Base-by-base conservation (phyloP, 92 coral and sea anemone species). In the Palythoa caribaeorum region DNA sequence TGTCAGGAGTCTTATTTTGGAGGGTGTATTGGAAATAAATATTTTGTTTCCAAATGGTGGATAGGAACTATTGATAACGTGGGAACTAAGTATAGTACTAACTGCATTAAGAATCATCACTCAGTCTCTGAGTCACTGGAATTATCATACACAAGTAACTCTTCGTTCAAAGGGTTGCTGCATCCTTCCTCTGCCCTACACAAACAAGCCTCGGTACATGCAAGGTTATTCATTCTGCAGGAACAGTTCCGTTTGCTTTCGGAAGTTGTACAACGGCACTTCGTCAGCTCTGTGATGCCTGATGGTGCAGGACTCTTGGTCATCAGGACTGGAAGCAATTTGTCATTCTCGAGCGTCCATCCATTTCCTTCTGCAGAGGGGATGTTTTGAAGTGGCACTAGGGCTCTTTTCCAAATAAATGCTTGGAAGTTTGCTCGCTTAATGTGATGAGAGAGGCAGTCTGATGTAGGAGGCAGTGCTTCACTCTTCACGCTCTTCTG, bases 141-240 rank as follows among this genome's bases (percentile, higher is more conserved):
- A 53, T 76, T 83, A 68, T 89, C 81, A 39, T 10, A 76, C 54
- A 7, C 87, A 83, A 83, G 66, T 68, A 53, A 65, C 77, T 52
- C 72, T 52, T 35, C 90, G 79, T 87, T 87, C 89, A 51, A 36
- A 44, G 77, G 81, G 66, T 71, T 86, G 73, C 36, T 53, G 90
- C 90, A 79, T 79, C 53, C 74, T 66, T 89, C 92, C 6, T 60
- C 90, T 38, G 89, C 89, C 78, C 84, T 92, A 87, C 94, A 92
- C 81, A 77, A 53, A 21, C 94, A 86, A 76, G 94, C 94, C 79
- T 89, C 95, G 1, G 93, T 92, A 71, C 93, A 92, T 6, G 93
- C 72, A 75, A 92, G 88, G n/a, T 87, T 60, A 20, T 60, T 92
- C 79, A 59, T 54, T 75, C 39, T 90, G 76, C 95, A 92, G 72